Conservation (phyloP, 2,888 invertebrate genomes). For the Endotricha flammealis region DNA sequence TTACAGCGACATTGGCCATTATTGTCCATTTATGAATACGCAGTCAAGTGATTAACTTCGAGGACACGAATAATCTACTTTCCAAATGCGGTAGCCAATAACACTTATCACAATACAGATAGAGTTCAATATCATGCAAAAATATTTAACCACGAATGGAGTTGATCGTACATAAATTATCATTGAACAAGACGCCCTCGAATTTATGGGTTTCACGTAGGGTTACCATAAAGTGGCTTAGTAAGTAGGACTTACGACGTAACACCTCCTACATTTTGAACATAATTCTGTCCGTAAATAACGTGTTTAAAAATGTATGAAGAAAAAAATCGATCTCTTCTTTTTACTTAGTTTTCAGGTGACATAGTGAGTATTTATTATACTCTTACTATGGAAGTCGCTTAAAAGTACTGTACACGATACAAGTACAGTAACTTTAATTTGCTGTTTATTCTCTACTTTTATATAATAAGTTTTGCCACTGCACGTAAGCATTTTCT, state of each 20-base stretch:
- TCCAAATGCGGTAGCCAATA: slow-evolving; percentile 16
- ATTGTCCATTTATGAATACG: slow-evolving; percentile 34
- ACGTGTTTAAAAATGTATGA: slow-evolving; percentile 10
- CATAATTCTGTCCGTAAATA: slow-evolving; percentile 11
- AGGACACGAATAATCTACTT: slow-evolving; percentile 45
- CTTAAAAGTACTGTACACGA: neutral
- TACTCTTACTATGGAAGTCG: neutral
- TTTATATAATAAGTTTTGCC: too few species aligned
- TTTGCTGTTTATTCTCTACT: too few species aligned
- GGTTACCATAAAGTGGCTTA: slow-evolving; percentile 17
- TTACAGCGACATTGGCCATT: slow-evolving; percentile 19
- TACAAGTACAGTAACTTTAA: neutral
- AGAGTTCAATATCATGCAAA: slow-evolving; percentile 13
- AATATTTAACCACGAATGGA: slow-evolving; percentile 15
- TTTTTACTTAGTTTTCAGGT: slow-evolving; percentile 1
- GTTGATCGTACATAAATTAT: slow-evolving; percentile 46
- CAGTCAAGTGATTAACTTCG: slow-evolving; percentile 47
- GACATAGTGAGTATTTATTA: slow-evolving; percentile 2
- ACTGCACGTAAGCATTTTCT: too few species aligned
- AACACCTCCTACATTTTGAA: slow-evolving; percentile 11
- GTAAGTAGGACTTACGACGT: slow-evolving; percentile 11
- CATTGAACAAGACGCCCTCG: slow-evolving; percentile 37
- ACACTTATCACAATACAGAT: slow-evolving; percentile 5
- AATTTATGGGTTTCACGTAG: slow-evolving; percentile 42
- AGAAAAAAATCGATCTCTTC: slow-evolving; percentile 5